These are phyloP conservation scores for Acyrthosiphon pisum DNA, from an alignment of 1,140 invertebrate genomes.

Conservation along the genomic window DNA sequence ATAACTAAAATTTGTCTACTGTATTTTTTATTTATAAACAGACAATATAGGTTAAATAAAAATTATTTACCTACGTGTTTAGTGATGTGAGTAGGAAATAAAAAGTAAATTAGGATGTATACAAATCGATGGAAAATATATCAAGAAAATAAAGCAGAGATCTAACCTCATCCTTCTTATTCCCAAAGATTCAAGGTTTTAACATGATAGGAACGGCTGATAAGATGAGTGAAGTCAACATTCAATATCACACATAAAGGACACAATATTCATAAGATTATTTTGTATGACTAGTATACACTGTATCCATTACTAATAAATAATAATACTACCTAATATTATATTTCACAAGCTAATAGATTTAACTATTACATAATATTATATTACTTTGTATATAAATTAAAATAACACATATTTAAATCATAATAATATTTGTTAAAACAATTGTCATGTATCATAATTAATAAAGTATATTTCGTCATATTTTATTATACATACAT, in stretches of 20 bases:
- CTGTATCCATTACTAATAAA: not conserved
- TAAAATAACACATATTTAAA: not conserved
- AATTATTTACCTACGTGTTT: too few species aligned
- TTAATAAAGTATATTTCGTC: not conserved
- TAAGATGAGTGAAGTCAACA: not conserved
- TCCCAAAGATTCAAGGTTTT: not conserved
- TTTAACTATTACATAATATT: too few species aligned
- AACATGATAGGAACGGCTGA: not conserved
- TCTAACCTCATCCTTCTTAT: not conserved
- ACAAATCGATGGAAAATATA: too few species aligned
- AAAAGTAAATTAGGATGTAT: too few species aligned
- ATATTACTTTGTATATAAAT: not conserved
- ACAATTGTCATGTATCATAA: too few species aligned
- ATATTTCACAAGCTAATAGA: too few species aligned
- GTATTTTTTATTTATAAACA: too few species aligned
- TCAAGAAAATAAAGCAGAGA: not conserved
- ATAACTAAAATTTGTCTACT: too few species aligned
- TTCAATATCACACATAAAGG: not conserved
- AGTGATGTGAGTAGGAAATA: too few species aligned
- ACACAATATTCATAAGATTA: not conserved
- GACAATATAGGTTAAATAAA: too few species aligned
- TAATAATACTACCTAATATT: too few species aligned
- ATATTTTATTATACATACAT: not conserved
- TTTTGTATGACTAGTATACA: not conserved
- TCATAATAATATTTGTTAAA: too few species aligned